phyloP scores from a whole-genome alignment of 2,797 vertebrate genomes.

The Telmatherina bonti region DNA sequence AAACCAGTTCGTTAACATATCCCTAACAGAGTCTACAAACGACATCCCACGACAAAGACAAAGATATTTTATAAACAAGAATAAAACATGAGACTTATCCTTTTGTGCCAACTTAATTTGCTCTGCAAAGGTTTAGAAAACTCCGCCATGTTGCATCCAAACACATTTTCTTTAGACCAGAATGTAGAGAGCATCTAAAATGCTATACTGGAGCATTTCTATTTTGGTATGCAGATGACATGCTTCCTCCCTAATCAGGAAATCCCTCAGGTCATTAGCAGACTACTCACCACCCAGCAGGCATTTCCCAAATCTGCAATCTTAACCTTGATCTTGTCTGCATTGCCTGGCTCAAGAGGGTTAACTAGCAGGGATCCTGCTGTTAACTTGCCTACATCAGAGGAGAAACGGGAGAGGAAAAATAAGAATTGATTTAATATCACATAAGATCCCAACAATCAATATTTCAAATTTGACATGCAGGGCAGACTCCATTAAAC shows the following conservation, averaged over 20 bases:
- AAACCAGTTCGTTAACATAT: neutral
- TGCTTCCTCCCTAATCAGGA: conserved; percentile 54
- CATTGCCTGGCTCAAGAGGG: conserved; percentile 95
- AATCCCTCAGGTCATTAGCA: conserved; percentile 67
- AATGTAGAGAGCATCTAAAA: neutral
- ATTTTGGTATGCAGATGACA: conserved; percentile 41
- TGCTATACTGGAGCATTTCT: conserved; percentile 13
- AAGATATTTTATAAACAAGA: neutral
- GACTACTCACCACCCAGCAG: conserved; percentile 97
- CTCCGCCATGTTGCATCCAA: neutral
- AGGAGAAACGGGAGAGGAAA: conserved; percentile 28
- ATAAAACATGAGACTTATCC: neutral
- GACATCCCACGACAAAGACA: neutral
- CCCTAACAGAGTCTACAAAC: neutral
- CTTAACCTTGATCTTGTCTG: conserved; percentile 98
- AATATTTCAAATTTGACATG: conserved; percentile 23
- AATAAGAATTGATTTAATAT: conserved; percentile 30
- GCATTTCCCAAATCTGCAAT: conserved; percentile 99
- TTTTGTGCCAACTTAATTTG: neutral
- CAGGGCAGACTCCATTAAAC: neutral
- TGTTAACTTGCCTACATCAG: conserved; percentile 86
- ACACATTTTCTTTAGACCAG: neutral
- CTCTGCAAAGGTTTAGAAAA: neutral
- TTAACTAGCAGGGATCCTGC: conserved; percentile 95
- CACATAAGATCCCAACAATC: neutral